Percentiles rank a stretch among this genome's conserved stretches.
Evolutionary conservation across 2,797 vertebrate genomes (phyloP).

Genomic region (Antrozous pallidus): DNA sequence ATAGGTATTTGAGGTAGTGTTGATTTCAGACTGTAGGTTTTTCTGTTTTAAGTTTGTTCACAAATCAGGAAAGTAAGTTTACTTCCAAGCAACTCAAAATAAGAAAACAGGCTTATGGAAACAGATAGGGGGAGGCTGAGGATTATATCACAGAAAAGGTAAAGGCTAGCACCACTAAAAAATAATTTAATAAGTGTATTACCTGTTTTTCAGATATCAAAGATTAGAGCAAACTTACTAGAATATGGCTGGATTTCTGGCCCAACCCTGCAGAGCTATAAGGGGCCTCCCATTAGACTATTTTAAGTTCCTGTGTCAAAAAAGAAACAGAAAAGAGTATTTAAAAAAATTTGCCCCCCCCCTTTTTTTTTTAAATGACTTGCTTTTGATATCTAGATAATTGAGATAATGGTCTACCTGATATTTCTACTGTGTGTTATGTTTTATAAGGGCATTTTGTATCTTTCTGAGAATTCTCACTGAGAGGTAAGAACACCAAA

Average conservation of each 20-base stretch:
- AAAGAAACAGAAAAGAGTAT: not conserved
- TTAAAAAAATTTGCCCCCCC: conserved; percentile 40
- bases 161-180: not conserved
- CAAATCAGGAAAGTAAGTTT: not conserved
- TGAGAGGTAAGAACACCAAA: conserved; percentile 40
- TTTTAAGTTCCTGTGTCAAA: not conserved
- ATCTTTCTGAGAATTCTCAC: conserved; percentile 47
- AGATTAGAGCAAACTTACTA: not conserved
- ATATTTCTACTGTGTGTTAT: not conserved
- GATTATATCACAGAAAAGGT: not conserved
- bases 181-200: not conserved
- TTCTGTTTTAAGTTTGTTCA: conserved; percentile 8
- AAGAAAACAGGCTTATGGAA: not conserved
- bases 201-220: not conserved
- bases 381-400: not conserved
- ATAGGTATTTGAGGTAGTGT: not conserved
- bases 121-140: not conserved
- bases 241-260: not conserved
- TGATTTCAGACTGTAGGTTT: not conserved
- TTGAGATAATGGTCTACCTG: not conserved
- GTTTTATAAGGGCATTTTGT: conserved; percentile 37
- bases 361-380: not conserved
- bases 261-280: not conserved
- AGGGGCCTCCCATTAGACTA: not conserved
- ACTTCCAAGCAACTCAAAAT: not conserved